Percentiles rank a stretch among this genome's conserved stretches.
Conservation (phyloP, 2,888 invertebrate genomes). For the Scaptomyza flava region DNA sequence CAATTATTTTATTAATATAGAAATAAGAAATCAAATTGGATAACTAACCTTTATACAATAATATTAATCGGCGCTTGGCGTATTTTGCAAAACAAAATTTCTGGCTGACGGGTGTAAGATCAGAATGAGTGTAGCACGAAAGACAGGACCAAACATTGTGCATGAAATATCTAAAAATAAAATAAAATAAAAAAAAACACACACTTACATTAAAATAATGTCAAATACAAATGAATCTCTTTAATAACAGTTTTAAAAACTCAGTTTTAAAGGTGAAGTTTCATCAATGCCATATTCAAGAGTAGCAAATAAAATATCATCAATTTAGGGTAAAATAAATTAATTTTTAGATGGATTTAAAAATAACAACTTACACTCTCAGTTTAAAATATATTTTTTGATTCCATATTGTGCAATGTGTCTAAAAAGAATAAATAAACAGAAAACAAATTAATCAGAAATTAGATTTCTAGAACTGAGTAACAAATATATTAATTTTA, state of each 20-base stretch:
- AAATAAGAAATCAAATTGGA: too few relatives aligned
- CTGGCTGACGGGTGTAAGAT: too few relatives aligned
- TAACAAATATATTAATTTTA: neutral
- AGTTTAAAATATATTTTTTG: neutral
- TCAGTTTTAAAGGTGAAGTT: conserved; percentile 44
- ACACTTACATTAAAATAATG: neutral
- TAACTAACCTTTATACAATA: neutral
- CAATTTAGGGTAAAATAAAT: neutral
- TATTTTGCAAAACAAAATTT: too few relatives aligned
- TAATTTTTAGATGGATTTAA: neutral
- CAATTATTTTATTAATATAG: too few relatives aligned
- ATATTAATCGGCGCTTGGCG: neutral
- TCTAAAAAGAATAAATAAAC: neutral
- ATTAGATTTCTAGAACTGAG: neutral
- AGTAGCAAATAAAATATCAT: conserved; percentile 70
- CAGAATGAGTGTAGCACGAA: too few relatives aligned
- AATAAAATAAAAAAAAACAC: neutral
- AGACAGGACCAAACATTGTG: too few relatives aligned
- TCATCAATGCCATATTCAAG: conserved; percentile 65
- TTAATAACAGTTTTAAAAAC: neutral
- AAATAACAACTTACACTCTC: neutral
- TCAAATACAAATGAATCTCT: neutral
- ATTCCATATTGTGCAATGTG: too few relatives aligned
- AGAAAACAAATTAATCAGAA: neutral
- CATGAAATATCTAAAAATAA: neutral